Percentiles rank a stretch among this genome's conserved stretches.
phyloP scores from a whole-genome alignment of 2,888 invertebrate genomes.

The Spodoptera picta region DNA sequence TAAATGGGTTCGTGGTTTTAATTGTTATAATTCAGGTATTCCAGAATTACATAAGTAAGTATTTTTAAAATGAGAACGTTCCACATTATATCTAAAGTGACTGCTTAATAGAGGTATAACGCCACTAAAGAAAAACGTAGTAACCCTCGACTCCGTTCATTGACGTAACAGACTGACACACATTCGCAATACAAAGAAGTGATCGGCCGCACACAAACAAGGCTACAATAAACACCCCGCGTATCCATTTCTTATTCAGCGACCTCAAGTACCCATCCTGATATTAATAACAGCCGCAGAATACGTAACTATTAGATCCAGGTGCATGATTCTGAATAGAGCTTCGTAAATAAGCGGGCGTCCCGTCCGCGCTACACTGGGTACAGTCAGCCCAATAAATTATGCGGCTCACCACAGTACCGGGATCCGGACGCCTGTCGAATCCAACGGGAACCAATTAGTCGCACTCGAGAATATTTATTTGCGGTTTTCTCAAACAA shows the following conservation, averaged over 20 bases:
- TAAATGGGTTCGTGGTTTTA: slow-evolving; percentile 16
- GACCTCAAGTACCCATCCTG: slow-evolving; percentile 47
- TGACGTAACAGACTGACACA: slow-evolving; percentile 16
- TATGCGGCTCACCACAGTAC: slow-evolving; percentile 80
- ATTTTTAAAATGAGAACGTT: too few relatives aligned
- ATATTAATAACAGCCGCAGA: slow-evolving; percentile 55
- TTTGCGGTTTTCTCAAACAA: slow-evolving; percentile 85
- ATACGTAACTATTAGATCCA: slow-evolving; percentile 59
- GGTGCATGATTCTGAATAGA: slow-evolving; percentile 61
- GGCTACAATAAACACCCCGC: slow-evolving; percentile 40
- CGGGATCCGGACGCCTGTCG: slow-evolving; percentile 79
- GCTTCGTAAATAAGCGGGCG: slow-evolving; percentile 62
- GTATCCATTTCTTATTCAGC: slow-evolving; percentile 53
- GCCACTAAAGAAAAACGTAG: slow-evolving; percentile 15
- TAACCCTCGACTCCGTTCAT: slow-evolving; percentile 3
- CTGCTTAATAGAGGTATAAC: slow-evolving; percentile 13
- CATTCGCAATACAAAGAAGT: slow-evolving; percentile 18
- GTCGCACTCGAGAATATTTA: slow-evolving; percentile 85
- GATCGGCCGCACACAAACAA: slow-evolving; percentile 31
- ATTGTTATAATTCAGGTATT: slow-evolving; percentile 4
- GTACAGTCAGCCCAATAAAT: slow-evolving; percentile 81
- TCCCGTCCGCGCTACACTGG: slow-evolving; percentile 65
- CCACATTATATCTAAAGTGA: too few relatives aligned
- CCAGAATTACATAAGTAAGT: too few relatives aligned
- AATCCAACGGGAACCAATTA: slow-evolving; percentile 87